These are phyloP conservation scores for Sebastes schlegelii DNA, from an alignment of 2,113 vertebrate species.

Conservation along the genomic window DNA sequence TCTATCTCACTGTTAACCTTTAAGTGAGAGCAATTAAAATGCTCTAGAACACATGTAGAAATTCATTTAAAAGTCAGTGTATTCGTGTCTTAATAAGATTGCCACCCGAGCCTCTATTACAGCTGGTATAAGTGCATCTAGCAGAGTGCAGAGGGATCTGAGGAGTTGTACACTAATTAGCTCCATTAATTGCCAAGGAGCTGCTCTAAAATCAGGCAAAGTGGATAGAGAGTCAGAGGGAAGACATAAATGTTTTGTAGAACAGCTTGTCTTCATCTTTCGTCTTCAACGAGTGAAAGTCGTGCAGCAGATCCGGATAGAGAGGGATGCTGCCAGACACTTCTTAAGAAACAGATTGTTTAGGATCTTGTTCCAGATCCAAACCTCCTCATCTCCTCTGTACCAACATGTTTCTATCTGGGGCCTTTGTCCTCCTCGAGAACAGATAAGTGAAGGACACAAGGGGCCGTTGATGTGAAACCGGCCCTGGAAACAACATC, in stretches of 20 bases:
- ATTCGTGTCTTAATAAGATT: slow-evolving; percentile 18
- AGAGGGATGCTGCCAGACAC: slow-evolving; percentile 5
- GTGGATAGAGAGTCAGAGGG: slow-evolving; percentile 15
- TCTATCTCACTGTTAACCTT: slow-evolving; percentile 13
- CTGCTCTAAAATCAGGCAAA: slow-evolving; percentile 41
- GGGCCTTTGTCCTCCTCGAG: slow-evolving; percentile 22
- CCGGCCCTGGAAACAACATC: slow-evolving; percentile 58
- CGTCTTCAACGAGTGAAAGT: neutral
- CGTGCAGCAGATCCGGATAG: neutral
- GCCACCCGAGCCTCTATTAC: neutral
- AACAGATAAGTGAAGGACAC: slow-evolving; percentile 54
- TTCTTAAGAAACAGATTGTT: slow-evolving; percentile 21
- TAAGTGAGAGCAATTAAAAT: slow-evolving; percentile 10
- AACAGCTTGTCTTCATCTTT: slow-evolving; percentile 38
- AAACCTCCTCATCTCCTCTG: slow-evolving; percentile 35
- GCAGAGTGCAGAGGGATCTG: slow-evolving; percentile 18
- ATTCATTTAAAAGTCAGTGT: slow-evolving; percentile 16
- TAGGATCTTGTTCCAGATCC: slow-evolving; percentile 37
- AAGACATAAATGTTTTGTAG: slow-evolving; percentile 30
- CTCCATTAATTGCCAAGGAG: slow-evolving; percentile 56
- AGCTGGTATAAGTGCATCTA: slow-evolving; percentile 9
- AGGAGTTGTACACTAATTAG: slow-evolving; percentile 69
- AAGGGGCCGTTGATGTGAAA: slow-evolving; percentile 49
- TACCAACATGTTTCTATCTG: neutral
- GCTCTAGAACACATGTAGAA: neutral